A percentile compares a stretch with the other conserved stretches of the same genome.
Conservation (phyloP, 2,888 invertebrate genomes). For the Dryadula phaetusa region DNA sequence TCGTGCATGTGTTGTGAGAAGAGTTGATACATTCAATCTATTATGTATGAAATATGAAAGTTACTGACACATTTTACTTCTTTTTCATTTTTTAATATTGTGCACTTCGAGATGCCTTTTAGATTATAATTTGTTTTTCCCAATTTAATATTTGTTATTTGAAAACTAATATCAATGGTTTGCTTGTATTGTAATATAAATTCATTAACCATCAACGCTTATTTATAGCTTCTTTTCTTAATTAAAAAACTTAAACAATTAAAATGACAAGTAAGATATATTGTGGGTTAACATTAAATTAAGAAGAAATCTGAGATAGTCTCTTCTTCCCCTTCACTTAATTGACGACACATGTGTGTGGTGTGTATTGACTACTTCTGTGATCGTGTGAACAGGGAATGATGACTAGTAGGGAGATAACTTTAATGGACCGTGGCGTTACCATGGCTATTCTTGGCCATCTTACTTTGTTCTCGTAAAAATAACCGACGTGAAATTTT, state of each 20-base stretch:
- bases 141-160: too few species aligned
- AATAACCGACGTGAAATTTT: slow-evolving; percentile 15
- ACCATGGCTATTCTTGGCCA: slow-evolving; percentile 51
- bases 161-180: too few species aligned
- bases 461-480: slow-evolving; percentile 9
- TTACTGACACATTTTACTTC: too few species aligned
- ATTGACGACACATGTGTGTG: slow-evolving; percentile 73
- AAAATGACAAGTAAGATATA: slow-evolving; percentile 27
- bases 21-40: slow-evolving; percentile 4
- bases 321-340: slow-evolving; percentile 57
- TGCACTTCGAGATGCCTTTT: too few species aligned
- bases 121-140: too few species aligned
- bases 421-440: slow-evolving; percentile 55
- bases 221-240: too few species aligned
- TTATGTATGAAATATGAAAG: not conserved
- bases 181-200: too few species aligned
- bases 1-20: not conserved
- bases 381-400: slow-evolving; percentile 69
- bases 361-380: slow-evolving; percentile 56
- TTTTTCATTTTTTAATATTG: too few species aligned
- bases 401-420: slow-evolving; percentile 56
- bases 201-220: too few species aligned
- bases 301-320: slow-evolving; percentile 43
- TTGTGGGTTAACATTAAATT: slow-evolving; percentile 39
- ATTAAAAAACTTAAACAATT: not conserved